Evolutionary conservation across 2,888 invertebrate species (phyloP), one percentile per base, ranked within the genome.

Genomic region (Bimastos eiseni): DNA sequence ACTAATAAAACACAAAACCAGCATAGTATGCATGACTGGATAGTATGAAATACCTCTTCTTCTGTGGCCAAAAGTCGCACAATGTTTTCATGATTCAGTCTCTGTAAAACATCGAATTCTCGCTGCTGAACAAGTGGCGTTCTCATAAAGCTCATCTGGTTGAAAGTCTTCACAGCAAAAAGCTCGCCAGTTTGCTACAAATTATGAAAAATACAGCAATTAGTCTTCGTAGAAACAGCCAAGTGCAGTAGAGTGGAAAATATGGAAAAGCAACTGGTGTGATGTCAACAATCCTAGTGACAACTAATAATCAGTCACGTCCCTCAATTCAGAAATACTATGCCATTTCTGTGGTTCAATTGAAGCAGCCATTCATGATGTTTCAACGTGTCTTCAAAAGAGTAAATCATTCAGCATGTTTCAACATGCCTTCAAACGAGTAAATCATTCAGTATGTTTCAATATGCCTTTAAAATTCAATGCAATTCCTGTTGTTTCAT

Each of bases 61-160:
- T 99, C 99, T 91, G 98, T 98, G 0, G 98, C 98, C 91, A 98
- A 95, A 30, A 99, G 95, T 94, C 98, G 98, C 0, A 99, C 98
- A 93, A 99, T 98, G 94, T 99, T 99, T 94, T 98, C 70, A 49
- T 92, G 91, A 34, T 91, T 90, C 34, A 92, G 49, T 89, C 86
- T 91, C 37, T 38, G 24, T 83, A 92, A 84, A 0, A 98, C 98
- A 94, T 98, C 98, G 95, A 98, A 99, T 95, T 99, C 99, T 88
- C 98, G 96, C 96, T 98, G 97, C 95, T 98, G 98, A 0, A 98
- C 98, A 94, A 98, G 97, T 93, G 97, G 97, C 0, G 98, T 98
- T 38, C 98, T 96, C 97, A 98, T 97, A 93, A 98, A 98, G 94
- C 98, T 98, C 38, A 98, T 96, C 93, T 98, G 98, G 95, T 98